Percentiles rank a stretch among this genome's conserved stretches.
phyloP scores from a whole-genome alignment of 1,140 invertebrate species.

The Leptopilina clavipes region DNA sequence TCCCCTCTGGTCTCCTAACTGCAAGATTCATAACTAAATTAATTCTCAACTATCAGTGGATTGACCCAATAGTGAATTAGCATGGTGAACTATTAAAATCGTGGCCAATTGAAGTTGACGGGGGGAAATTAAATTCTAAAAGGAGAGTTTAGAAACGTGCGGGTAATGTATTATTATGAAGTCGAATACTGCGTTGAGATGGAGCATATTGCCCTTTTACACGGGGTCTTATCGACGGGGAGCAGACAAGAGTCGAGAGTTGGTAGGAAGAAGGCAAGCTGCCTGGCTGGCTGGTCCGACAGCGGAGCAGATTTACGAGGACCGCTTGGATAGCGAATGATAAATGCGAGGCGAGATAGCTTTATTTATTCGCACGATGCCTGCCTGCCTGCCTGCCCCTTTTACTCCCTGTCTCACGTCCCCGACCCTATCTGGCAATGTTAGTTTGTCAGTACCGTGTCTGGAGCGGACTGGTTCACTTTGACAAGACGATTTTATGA shows the following conservation, averaged over 20 bases:
- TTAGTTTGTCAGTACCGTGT: conserved; percentile 33
- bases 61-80: no score
- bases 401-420: conserved; percentile 39
- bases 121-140: not conserved
- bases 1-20: no score
- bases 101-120: no score
- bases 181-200: conserved; percentile 55
- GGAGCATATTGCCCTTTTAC: conserved; percentile 67
- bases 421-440: conserved; percentile 46
- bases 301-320: conserved; percentile 74
- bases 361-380: conserved; percentile 74
- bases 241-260: conserved; percentile 64
- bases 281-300: conserved; percentile 61
- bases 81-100: no score
- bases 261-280: conserved; percentile 59
- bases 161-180: conserved; percentile 29
- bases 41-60: no score
- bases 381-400: conserved; percentile 52
- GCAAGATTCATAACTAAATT: no score
- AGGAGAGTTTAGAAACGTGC: not conserved
- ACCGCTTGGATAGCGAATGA: conserved; percentile 73
- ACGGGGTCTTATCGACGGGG: conserved; percentile 71
- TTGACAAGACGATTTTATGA: conserved; percentile 23
- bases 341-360: conserved; percentile 74
- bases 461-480: conserved; percentile 31